phyloP scores from a whole-genome alignment of 2,797 vertebrate genomes.

The Microcaecilia unicolor region DNA sequence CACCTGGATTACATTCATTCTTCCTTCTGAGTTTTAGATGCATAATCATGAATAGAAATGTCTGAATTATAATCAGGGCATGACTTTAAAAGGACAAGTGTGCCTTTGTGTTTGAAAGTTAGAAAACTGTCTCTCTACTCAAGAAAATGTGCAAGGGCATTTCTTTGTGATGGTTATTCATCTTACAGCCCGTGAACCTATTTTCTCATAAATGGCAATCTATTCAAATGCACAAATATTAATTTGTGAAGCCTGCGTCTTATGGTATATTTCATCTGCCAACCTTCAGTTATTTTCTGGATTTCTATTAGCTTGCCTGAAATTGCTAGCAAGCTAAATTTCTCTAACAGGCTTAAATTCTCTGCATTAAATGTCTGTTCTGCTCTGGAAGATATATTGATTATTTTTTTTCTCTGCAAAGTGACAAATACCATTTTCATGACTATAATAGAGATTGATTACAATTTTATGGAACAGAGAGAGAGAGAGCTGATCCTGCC shows the following conservation, averaged over 20 bases:
- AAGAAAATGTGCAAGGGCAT: too few relatives aligned
- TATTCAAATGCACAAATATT: conserved; percentile 43
- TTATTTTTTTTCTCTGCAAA: conserved; percentile 55
- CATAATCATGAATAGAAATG: too few relatives aligned
- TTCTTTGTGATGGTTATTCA: too few relatives aligned
- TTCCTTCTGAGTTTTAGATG: too few relatives aligned
- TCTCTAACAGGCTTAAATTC: conserved; percentile 53
- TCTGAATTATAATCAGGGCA: too few relatives aligned
- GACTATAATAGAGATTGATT: conserved; percentile 68
- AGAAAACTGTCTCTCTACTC: too few relatives aligned
- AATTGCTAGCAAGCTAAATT: conserved; percentile 54
- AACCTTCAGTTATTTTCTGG: conserved; percentile 45
- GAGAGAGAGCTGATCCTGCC: conserved; percentile 30
- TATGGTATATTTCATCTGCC: conserved; percentile 39
- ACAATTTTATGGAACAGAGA: conserved; percentile 42
- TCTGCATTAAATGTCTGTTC: conserved; percentile 54
- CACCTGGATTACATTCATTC: too few relatives aligned
- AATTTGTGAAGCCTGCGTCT: conserved; percentile 42
- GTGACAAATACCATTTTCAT: conserved; percentile 64
- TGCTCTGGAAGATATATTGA: conserved; percentile 58
- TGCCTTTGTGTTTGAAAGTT: too few relatives aligned
- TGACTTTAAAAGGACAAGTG: too few relatives aligned
- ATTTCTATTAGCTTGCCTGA: conserved; percentile 55
- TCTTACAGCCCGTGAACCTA: too few relatives aligned
- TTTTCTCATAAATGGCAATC: conserved; percentile 45